phyloP scores from a whole-genome alignment of 2,797 vertebrate genomes.

The Eospalax fontanierii region DNA sequence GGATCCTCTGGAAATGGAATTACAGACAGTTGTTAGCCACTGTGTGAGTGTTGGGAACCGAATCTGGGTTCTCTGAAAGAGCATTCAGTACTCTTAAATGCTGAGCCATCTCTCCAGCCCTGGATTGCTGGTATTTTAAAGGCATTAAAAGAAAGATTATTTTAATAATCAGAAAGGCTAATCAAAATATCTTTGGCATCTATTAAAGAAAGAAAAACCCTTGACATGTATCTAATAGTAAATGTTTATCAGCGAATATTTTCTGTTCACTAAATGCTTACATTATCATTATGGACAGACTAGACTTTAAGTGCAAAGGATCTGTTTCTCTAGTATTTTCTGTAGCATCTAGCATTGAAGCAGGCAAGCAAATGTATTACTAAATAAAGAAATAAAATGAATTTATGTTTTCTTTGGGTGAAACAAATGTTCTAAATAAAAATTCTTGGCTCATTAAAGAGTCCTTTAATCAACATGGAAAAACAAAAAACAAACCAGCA shows the following conservation, averaged over 20 bases:
- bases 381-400: slow-evolving; percentile 54
- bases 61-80: no score
- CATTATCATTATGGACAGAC: slow-evolving; percentile 45
- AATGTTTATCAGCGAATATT: slow-evolving; percentile 39
- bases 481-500: neutral
- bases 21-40: no score
- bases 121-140: neutral
- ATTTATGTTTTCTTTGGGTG: slow-evolving; percentile 11
- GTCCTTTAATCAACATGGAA: neutral
- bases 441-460: slow-evolving; percentile 35
- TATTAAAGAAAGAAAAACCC: slow-evolving; percentile 18
- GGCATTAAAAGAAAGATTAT: slow-evolving; percentile 9
- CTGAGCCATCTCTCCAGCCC: no score
- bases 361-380: slow-evolving; percentile 23
- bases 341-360: neutral
- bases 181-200: slow-evolving; percentile 53
- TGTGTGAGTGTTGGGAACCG: no score
- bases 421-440: slow-evolving; percentile 51
- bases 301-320: slow-evolving; percentile 7
- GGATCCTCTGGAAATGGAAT: no score
- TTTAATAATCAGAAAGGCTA: slow-evolving; percentile 61
- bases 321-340: slow-evolving; percentile 54
- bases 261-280: slow-evolving; percentile 60
- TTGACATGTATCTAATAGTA: slow-evolving; percentile 33
- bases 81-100: no score